Evolutionary conservation across 1,140 invertebrate species (phyloP), one percentile per base, ranked within the genome.

Genomic region (Eciton burchellii): DNA sequence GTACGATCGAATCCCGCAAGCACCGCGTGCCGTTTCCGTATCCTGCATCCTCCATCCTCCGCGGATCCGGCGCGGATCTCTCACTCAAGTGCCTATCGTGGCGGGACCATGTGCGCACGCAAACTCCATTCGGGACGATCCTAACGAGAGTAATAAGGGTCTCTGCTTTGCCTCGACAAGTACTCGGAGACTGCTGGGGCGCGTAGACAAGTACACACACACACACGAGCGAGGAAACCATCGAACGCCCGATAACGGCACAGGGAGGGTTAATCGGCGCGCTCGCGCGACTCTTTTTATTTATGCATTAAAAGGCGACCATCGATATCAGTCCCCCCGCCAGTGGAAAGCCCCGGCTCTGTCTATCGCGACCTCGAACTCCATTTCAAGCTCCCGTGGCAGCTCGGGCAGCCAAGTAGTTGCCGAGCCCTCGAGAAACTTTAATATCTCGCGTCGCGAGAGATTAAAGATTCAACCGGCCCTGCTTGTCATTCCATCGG

Each of bases 401-500:
- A 86, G n/a, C n/a, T n/a, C 89, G 52, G 24, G 89, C n/a, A n/a
- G n/a, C 85, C 82, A 89, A 90, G 89, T 90, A 87, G 85, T 86
- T 88, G 82, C 83, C 72, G 29, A 88, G 86, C 84, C 87, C 90
- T 91, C 85, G 88, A 89, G 90, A 91, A 91, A 85, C 88, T 91
- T 90, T 91, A 91, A 90, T 91, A 91, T 90, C 89, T 85, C 85
- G 83, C 89, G 89, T 86, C 83, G 86, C 66, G 82, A 88, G 63
- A 91, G 90, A 91, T 91, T 91, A 91, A 91, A 91, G 90, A 91
- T 91, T 91, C 90, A 91, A 89, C 89, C 90, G 81, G 85, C 89
- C 77, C 89, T 88, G 86, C 89, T 91, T 91, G 90, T 91, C 89
- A 91, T 91, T 90, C 90, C 89, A 88, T 91, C 89, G 89, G 82